Base-by-base conservation (phyloP, 2,797 vertebrate genomes). In the Gastrophryne carolinensis region DNA sequence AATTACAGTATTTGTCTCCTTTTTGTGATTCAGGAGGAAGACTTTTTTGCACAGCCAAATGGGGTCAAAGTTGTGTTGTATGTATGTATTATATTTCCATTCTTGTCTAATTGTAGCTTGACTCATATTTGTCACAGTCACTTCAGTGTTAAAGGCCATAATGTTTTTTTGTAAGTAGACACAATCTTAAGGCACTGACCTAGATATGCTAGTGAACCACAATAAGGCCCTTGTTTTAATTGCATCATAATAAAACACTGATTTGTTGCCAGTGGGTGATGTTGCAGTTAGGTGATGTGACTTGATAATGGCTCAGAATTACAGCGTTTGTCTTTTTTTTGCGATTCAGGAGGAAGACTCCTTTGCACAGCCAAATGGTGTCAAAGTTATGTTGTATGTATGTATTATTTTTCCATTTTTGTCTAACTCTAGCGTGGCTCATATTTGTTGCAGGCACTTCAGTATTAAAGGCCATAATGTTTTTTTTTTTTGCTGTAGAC, bases 311-410 rank as follows among this genome's bases (percentile, higher is more conserved):
- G 34, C 23, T 11, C 29, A 10, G 44, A 37, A 60, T 67, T 49
- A 75, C 52, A 78, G 47, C 57, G 74, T 81, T 37, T 80, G 52
- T 60, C 1, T 74, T 80, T 17, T 81, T 21, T 83, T 72, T 80
- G 79, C 69, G 12, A 67, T 53, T 72, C 37, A 87, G 85, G 82
- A 82, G 60, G 75, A 82, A 74, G 71, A 72, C 12, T n/a, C n/a
- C n/a, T 50, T 39, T 60, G 29, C 3, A n/a, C 77, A 57, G 41
- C 12, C 81, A 62, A 34, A 0, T 0, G 27, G 53, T 0, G 54
- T 80, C 64, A 84, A 81, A 27, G 79, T 30, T 1, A 85, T 87
- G 1, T 81, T 63, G 75, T 89, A 84, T 0, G 85, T 87, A 86
- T 53, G 87, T 88, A 78, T 78, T 72, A 4, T 29, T 13, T 32